Evolutionary conservation across 2,797 vertebrate species (phyloP), one percentile per base, ranked within the genome.

Genomic region (Galago senegalensis): DNA sequence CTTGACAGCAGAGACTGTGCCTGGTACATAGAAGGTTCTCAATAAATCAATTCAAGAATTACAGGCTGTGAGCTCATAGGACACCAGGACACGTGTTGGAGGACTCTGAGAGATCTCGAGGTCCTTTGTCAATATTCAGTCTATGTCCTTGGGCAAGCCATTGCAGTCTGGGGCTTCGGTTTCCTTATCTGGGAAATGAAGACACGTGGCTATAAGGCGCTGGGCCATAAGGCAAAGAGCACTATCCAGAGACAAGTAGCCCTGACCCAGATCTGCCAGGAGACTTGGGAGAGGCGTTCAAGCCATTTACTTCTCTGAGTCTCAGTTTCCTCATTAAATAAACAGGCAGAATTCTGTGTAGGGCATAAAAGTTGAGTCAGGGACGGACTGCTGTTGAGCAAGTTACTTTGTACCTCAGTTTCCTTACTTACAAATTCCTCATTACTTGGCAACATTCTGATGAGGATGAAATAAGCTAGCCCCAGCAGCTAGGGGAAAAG

Each of bases 121-220:
- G 67, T 94, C 60, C 23, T 95, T 82, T 92, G 73, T 72, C 77
- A 89, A 65, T 67, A 73, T 89, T 76, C 88, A 23, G 65, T 84
- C 23, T 40, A 4, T 60, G 61, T 11, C 46, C 65, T 79, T 85
- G 37, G 91, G 53, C 11, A 76, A 61, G 20, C 23, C 61, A 31
- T 70, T 93, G 31, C 43, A 31, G 46, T 87, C 40, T 8, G 3
- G 82, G 25, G 25, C 40, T 79, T 95, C 21, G 12, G 18, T 92
- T 87, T 90, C 46, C 84, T 65, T 88, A 88, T 89, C 75, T 89
- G 53, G 80, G 80, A 76, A 90, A 96, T 86, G 87, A 87, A 86
- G 18, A 56, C 63, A 60, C 14, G 14, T 53, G 69, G 86, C 58
- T 92, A 14, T 73, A 91, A 82, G 37, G 10, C 8, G 63, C 21